Conservation (phyloP, 2,888 invertebrate species). For the Plebejus melissa region DNA sequence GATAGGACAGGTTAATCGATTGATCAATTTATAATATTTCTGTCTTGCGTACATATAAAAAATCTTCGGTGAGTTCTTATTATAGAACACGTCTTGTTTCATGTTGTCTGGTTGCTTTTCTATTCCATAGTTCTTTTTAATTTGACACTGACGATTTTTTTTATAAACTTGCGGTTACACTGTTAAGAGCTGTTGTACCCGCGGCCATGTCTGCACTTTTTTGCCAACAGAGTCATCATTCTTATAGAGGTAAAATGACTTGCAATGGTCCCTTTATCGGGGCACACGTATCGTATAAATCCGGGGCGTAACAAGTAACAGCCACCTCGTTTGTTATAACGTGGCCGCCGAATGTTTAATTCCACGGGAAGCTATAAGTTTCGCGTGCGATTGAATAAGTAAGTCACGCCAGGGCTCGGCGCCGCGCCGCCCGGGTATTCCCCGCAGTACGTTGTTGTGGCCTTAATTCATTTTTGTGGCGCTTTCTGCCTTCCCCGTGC, state of each 20-base stretch:
- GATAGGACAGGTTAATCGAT: background rate
- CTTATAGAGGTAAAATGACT: background rate
- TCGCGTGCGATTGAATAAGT: conserved; percentile 53
- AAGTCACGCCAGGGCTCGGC: conserved; percentile 56
- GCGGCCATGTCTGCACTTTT: too few relatives aligned
- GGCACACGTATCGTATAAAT: conserved; percentile 8
- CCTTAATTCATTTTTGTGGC: conserved; percentile 8
- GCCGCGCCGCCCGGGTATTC: conserved; percentile 41
- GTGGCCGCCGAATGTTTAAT: conserved; percentile 42
- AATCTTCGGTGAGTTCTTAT: background rate
- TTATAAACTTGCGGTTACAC: too few relatives aligned
- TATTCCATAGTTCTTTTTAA: too few relatives aligned
- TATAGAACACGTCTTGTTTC: background rate
- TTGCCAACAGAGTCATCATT: background rate
- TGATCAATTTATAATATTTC: conserved; percentile 1
- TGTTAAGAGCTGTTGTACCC: too few relatives aligned
- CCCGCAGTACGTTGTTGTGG: conserved; percentile 31
- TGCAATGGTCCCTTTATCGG: background rate
- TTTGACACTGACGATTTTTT: too few relatives aligned
- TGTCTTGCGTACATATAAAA: background rate
- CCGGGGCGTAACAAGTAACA: conserved; percentile 25
- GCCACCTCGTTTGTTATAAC: conserved; percentile 35
- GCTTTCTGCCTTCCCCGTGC: background rate
- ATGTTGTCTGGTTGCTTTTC: background rate
- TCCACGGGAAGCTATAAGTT: conserved; percentile 55